Percentiles rank a stretch among this genome's conserved stretches.
Conservation (phyloP, 2,113 vertebrate species). For the Nyctereutes procyonoides region DNA sequence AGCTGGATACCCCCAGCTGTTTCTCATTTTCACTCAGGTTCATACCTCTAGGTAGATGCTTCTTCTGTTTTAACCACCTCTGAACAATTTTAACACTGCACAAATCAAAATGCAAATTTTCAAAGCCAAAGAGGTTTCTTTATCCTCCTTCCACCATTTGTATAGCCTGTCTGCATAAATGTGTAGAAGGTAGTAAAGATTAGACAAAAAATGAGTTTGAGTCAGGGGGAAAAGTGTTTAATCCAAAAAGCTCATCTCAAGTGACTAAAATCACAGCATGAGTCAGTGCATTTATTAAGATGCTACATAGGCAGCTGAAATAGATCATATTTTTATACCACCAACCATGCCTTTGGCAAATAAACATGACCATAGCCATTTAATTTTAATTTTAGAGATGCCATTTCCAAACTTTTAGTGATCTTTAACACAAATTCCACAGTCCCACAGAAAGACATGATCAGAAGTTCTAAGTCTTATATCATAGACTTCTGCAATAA, state of each 20-base stretch:
- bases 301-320: not conserved
- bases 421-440: slow-evolving; percentile 58
- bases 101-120: slow-evolving; percentile 71
- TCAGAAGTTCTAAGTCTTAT: not conserved
- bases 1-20: not conserved
- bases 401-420: slow-evolving; percentile 42
- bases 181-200: slow-evolving; percentile 42
- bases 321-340: slow-evolving; percentile 57
- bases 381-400: slow-evolving; percentile 55
- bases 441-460: not conserved
- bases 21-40: slow-evolving; percentile 71
- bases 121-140: slow-evolving; percentile 54
- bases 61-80: slow-evolving; percentile 35
- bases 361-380: slow-evolving; percentile 46
- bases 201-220: slow-evolving; percentile 40
- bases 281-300: slow-evolving; percentile 58
- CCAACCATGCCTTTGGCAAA: slow-evolving; percentile 46
- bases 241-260: slow-evolving; percentile 53
- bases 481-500: not conserved
- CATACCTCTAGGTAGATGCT: slow-evolving; percentile 46
- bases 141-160: not conserved
- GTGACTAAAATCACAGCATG: slow-evolving; percentile 54
- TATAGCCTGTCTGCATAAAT: slow-evolving; percentile 10
- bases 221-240: not conserved
- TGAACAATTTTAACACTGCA: slow-evolving; percentile 25